Conservation (phyloP, 1,140 invertebrate genomes). For the Drosophila guanche region DNA sequence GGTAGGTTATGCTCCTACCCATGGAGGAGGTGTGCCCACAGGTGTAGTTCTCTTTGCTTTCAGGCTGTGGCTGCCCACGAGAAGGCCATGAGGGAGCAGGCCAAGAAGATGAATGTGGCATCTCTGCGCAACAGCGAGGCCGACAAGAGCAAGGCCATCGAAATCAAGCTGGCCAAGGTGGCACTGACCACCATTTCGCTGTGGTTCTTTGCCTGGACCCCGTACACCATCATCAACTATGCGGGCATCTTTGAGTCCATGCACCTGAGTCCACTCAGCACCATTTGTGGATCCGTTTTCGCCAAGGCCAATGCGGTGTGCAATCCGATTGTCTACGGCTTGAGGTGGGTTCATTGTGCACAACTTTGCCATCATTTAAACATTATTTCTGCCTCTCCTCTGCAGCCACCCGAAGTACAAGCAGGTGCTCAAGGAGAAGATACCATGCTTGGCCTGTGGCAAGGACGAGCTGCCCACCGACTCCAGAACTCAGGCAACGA, state of each 20-base stretch:
- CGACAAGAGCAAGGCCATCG: conserved; percentile 86
- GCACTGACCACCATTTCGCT: conserved; percentile 89
- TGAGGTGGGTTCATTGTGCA: conserved; percentile 50
- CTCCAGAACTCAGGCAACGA: conserved; percentile 71
- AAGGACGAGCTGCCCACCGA: conserved; percentile 85
- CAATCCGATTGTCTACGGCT: conserved; percentile 88
- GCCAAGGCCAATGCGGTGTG: conserved; percentile 88
- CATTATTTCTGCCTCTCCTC: background rate
- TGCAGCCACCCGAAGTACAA: conserved; percentile 90
- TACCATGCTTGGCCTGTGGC: conserved; percentile 85
- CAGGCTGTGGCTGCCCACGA: conserved; percentile 89
- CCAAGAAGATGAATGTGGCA: conserved; percentile 89
- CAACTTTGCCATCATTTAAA: background rate
- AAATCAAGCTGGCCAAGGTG: conserved; percentile 87
- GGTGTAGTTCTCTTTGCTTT: background rate
- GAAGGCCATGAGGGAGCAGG: conserved; percentile 88
- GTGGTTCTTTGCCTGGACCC: conserved; percentile 91
- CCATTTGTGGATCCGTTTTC: conserved; percentile 88
- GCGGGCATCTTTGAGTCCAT: conserved; percentile 87
- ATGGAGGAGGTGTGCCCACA: background rate
- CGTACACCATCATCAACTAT: conserved; percentile 89
- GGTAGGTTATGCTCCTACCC: conserved; percentile 71
- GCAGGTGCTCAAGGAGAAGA: conserved; percentile 84
- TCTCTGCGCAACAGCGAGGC: conserved; percentile 87
- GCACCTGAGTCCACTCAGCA: conserved; percentile 87